Evolutionary conservation across 2,888 invertebrate species (phyloP).

Genomic region (Pachycephus smyrnensis): DNA sequence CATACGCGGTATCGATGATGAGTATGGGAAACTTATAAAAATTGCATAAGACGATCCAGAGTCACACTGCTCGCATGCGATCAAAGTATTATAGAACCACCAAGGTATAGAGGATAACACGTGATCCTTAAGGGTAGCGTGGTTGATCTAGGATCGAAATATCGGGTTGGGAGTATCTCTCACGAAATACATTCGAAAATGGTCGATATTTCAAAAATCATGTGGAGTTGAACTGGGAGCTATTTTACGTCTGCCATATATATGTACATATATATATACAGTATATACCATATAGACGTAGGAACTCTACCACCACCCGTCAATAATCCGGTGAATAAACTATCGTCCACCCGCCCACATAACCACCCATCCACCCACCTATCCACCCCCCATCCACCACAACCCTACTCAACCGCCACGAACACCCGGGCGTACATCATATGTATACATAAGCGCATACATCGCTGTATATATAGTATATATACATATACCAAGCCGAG

Average conservation of each 20-base stretch:
- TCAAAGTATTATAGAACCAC: background rate
- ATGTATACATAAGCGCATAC: background rate
- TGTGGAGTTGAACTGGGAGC: slow-evolving; percentile 57
- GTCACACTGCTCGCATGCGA: background rate
- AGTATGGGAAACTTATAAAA: background rate
- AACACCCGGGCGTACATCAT: slow-evolving; percentile 33
- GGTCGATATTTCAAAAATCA: slow-evolving; percentile 51
- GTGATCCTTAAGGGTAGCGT: background rate
- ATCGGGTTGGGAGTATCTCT: slow-evolving; percentile 31
- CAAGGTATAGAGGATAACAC: background rate
- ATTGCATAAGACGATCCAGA: background rate
- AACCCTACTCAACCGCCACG: slow-evolving; percentile 49
- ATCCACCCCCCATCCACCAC: slow-evolving; percentile 50
- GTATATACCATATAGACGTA: background rate
- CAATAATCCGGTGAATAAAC: slow-evolving; percentile 67
- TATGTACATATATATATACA: slow-evolving; percentile 36
- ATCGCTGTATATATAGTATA: background rate
- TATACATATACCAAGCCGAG: background rate
- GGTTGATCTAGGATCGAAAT: background rate
- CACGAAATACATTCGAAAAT: slow-evolving; percentile 47
- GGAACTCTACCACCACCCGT: slow-evolving; percentile 57
- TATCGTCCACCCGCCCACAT: slow-evolving; percentile 61
- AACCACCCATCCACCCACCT: slow-evolving; percentile 28
- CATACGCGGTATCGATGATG: background rate
- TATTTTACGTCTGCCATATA: slow-evolving; percentile 60